Percentiles rank a stretch among this genome's conserved stretches.
Conservation (phyloP, 2,797 vertebrate genomes). For the Hirundo rustica region DNA sequence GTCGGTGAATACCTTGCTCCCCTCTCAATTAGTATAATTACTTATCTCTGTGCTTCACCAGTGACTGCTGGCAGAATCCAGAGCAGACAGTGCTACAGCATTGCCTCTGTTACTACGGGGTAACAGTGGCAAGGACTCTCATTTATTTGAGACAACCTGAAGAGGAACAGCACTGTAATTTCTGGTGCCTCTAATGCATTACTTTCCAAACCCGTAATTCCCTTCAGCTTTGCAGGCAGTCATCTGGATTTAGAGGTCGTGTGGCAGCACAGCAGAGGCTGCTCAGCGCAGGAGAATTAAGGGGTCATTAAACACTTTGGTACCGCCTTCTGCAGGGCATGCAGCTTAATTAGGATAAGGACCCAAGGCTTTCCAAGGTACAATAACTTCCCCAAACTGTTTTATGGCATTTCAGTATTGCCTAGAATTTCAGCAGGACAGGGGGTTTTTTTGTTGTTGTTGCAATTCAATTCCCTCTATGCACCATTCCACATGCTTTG, state of each 20-base stretch:
- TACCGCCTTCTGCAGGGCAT: neutral
- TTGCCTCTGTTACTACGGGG: neutral
- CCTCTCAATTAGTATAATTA: slow-evolving; percentile 29
- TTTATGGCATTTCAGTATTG: neutral
- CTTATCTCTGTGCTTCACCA: neutral
- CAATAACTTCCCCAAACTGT: neutral
- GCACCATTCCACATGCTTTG: neutral
- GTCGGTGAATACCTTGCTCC: neutral
- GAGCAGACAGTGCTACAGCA: neutral
- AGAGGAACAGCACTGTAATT: neutral
- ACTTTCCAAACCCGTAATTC: neutral
- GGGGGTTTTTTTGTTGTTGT: fast-evolving
- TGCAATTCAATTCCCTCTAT: neutral
- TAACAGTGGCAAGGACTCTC: neutral
- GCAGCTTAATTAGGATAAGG: slow-evolving; percentile 10
- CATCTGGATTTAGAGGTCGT: neutral
- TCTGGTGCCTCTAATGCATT: neutral
- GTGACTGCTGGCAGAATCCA: neutral
- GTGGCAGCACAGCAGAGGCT: neutral
- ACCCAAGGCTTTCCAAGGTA: neutral
- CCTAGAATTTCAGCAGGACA: neutral
- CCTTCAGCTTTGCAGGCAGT: neutral
- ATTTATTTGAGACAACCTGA: neutral
- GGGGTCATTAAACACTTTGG: slow-evolving; percentile 20
- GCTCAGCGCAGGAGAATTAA: neutral